Evolutionary conservation across 2,888 invertebrate species (phyloP).

Genomic region (Cephalotes varians): DNA sequence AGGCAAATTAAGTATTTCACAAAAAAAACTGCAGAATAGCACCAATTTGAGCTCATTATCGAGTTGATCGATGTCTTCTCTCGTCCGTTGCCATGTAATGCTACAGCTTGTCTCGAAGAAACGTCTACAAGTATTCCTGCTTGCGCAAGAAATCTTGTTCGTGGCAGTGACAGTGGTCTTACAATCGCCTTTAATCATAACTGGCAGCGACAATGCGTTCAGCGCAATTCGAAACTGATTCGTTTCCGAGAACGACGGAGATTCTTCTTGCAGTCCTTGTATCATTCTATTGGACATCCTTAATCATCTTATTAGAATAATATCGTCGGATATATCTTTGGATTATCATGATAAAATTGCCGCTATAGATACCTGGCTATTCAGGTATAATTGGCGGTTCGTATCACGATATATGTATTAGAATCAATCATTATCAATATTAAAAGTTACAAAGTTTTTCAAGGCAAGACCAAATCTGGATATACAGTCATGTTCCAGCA

Average conservation of each 20-base stretch:
- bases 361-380: not conserved
- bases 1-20: not conserved
- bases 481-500: conserved; percentile 86
- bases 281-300: not conserved
- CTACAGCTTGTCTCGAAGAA: not conserved
- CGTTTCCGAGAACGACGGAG: not conserved
- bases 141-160: conserved; percentile 9
- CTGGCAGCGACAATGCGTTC: conserved; percentile 18
- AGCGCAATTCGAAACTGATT: conserved; percentile 10
- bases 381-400: not conserved
- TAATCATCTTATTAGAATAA: not conserved
- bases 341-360: not conserved
- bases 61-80: not conserved
- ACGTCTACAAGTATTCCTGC: conserved; percentile 10
- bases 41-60: conserved; percentile 32
- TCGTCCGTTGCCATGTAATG: not conserved
- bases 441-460: conserved; percentile 7
- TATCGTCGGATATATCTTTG: not conserved
- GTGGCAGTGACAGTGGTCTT: conserved; percentile 43
- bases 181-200: conserved; percentile 10
- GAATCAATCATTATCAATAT: conserved; percentile 22
- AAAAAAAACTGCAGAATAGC: conserved; percentile 20
- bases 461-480: conserved; percentile 80
- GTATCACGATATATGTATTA: not conserved
- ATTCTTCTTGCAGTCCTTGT: not conserved